Conservation (phyloP, 2,113 vertebrate genomes). For the Aptenodytes forsteri region DNA sequence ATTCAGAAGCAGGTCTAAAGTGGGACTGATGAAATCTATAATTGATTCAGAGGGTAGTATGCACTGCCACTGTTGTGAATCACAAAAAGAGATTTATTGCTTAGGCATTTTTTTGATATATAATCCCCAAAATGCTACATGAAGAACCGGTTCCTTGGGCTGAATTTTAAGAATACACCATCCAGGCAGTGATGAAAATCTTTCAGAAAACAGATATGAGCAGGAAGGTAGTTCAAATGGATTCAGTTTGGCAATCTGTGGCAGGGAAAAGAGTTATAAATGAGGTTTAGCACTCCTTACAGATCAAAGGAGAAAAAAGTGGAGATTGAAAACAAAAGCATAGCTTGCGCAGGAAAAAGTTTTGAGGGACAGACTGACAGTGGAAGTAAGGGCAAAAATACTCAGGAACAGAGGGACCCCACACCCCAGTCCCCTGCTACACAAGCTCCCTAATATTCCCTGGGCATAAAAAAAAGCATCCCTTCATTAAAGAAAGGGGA, state of each 20-base stretch:
- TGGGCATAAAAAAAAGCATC: not conserved
- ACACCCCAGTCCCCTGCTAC: not conserved
- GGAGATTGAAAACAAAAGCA: not conserved
- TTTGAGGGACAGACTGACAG: not conserved
- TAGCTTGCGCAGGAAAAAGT: not conserved
- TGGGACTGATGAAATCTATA: conserved; percentile 28
- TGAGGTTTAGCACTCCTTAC: not conserved
- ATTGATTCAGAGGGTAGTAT: conserved; percentile 8
- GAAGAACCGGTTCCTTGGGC: not conserved
- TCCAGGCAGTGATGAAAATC: conserved; percentile 1
- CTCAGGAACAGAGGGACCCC: not conserved
- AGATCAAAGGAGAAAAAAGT: not conserved
- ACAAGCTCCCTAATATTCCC: not conserved
- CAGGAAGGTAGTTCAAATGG: conserved; percentile 13
- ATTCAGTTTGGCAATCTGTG: conserved; percentile 30
- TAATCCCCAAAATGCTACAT: conserved; percentile 13
- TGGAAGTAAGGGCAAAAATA: not conserved
- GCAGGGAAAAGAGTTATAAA: not conserved
- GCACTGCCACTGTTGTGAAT: not conserved
- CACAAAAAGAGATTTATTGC: conserved; percentile 17
- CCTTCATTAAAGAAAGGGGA: not conserved
- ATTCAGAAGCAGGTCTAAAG: conserved; percentile 10
- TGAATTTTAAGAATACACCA: conserved; percentile 25
- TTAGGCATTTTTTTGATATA: conserved; percentile 51
- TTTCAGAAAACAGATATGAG: conserved; percentile 33